Percentiles rank a stretch among this genome's conserved stretches.
These are phyloP conservation scores for Ageneiosus marmoratus DNA, from an alignment of 2,113 vertebrate species.

Conservation along the genomic window DNA sequence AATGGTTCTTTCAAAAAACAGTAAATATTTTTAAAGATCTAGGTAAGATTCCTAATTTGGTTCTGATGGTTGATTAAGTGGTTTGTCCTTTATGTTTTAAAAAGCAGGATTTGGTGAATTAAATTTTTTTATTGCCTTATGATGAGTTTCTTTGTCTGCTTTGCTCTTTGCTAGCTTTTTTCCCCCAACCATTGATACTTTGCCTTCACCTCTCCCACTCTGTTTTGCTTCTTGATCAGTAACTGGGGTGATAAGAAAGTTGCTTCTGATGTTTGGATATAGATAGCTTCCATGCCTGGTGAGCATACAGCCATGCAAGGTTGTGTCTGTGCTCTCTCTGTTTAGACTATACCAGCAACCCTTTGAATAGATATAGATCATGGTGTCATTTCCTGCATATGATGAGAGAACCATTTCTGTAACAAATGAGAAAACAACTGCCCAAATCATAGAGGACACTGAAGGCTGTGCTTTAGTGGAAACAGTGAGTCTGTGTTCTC, in stretches of 20 bases:
- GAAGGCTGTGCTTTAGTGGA: conserved; percentile 25
- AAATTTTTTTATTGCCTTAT: neutral
- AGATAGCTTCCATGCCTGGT: conserved; percentile 21
- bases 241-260: neutral
- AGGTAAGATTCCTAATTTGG: conserved; percentile 22
- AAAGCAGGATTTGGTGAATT: neutral
- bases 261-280: conserved; percentile 4
- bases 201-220: neutral
- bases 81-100: conserved; percentile 9
- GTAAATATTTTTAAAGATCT: neutral
- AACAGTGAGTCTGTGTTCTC: conserved; percentile 41
- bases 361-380: conserved; percentile 66
- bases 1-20: conserved; percentile 11
- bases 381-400: conserved; percentile 60
- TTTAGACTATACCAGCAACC: conserved; percentile 66
- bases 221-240: conserved; percentile 3
- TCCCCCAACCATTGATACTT: neutral
- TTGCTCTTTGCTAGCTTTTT: neutral
- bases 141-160: neutral
- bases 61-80: conserved; percentile 24
- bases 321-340: conserved; percentile 2
- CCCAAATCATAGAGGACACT: neutral
- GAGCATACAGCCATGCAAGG: conserved; percentile 11
- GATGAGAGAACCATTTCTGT: conserved; percentile 63
- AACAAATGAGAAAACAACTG: conserved; percentile 52